Evolutionary conservation across 92 coral and sea anemone genomes (phyloP), one percentile per base, ranked within the genome.

Genomic region (Phenganax subtilis): DNA sequence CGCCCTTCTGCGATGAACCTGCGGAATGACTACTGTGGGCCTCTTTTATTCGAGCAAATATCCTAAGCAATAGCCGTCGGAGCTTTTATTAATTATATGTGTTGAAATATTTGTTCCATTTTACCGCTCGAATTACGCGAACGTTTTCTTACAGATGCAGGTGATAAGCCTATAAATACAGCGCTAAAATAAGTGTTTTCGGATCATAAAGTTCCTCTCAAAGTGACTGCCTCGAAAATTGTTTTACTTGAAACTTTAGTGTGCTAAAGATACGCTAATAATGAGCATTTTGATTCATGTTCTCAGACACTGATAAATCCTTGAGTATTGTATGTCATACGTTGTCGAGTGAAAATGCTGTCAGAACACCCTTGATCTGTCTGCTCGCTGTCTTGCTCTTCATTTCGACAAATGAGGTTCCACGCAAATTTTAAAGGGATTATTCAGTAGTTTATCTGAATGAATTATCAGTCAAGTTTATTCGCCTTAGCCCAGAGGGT

Each of bases 31-130:
- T 37, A 10, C 4, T n/a, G 74, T 63, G 73, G 67, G 83, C 20
- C 74, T 51, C 74, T 79, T 79, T 79, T 79, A 79, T 79, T 79
- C 37, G 20, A 55, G 73, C 74, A 25, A 17, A 65, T 79, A 52
- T 73, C 57, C 72, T 31, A 61, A 63, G 72, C 63, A 60, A 29
- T 9, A 72, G 69, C 81, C 57, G 72, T 51, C 83, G 83, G 74
- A 27, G 31, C 68, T 52, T 79, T 79, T 79, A 79, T 63, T 63
- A 79, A 79, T 79, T 79, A 79, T 51, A 54, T 60, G 83, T 64
- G 83, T 62, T 79, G 83, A 79, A 79, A 79, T 79, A 79, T 65
- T 44, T 8, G 17, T 64, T 51, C 83, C 83, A 79, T 63, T 77
- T 77, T 47, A 10, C 54, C 16, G 83, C 56, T 79, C 83, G 74